Evolutionary conservation across 1,140 invertebrate genomes (phyloP), one percentile per base, ranked within the genome.

Genomic region (Drosophila orena): DNA sequence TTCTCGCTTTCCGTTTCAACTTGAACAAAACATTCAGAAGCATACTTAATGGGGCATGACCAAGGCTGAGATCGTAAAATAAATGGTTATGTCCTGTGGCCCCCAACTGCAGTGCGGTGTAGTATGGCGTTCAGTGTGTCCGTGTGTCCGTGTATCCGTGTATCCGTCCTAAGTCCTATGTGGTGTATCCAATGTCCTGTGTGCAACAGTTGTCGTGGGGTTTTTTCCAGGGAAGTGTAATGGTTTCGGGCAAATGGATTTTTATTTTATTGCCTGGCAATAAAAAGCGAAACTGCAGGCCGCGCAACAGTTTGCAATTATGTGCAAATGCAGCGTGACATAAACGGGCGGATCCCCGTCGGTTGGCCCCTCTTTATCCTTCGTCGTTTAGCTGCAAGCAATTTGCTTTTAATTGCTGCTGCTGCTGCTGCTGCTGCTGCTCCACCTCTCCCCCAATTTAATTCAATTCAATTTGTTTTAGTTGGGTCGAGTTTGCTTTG

Each of bases 281-380:
- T 72, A 80, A 85, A 84, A 65, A 68, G 77, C 66, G 49, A 77
- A 73, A 81, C 70, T 76, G 66, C 75, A 79, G 40, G 60, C 79
- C 68, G 68, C 50, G 84, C 84, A 88, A 88, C 84, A 88, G 84
- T 88, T 88, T 88, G 84, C 84, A 88, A 89, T 88, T 89, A 88
- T 89, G 84, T 86, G 81, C 64, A 68, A 76, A 79, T 76, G 78
- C 68, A 73, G 49, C 68, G 69, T 74, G 69, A 62, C 69, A 74
- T 52, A 46, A 62, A 73, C 47, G 44, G 22, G 44, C 15, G 43
- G 57, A 59, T 71, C 46, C 46, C 52, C 27, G 44, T 50, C 37
- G 17, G 24, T 40, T 17, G 10, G 22, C 17, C 17, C 30, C 24
- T 7, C 17, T 20, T 12, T 11, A n/a, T 47, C 44, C 27, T 14